Base-by-base conservation (phyloP, 2,113 vertebrate genomes). In the Cathartes aura region DNA sequence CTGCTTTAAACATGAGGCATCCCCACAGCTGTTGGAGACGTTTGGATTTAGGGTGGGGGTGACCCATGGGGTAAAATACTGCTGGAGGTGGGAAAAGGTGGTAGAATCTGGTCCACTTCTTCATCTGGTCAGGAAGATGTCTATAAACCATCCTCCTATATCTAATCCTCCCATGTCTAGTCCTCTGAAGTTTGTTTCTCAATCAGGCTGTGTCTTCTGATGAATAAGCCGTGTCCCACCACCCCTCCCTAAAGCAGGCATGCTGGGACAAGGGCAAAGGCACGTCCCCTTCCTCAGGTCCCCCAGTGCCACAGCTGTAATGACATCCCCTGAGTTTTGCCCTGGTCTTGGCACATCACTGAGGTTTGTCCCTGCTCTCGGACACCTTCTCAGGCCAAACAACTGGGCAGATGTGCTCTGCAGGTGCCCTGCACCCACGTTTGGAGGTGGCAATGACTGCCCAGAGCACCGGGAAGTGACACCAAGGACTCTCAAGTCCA, bases 371-470 rank as follows among this genome's bases (percentile, higher is more conserved):
- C 38, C 29, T 85, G 40, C 53, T 68, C n/a, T 67, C 0, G 0
- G 34, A 40, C 55, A 60, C 43, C 8, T 75, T 89, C 36, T n/a
- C 24, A 40, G 36, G 40, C 26, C 62, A 81, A 80, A 67, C 36
- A 52, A 26, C 30, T n/a, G 21, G 36, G 11, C 36, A 80, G 62
- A 56, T 52, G 18, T n/a, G 78, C 59, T 67, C 64, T 89, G n/a
- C 42, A 53, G 11, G 63, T 91, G 45, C 43, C 22, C 34, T 43
- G 60, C 58, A 73, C 22, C 5, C 20, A 40, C 0, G 0, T 58
- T 71, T 81, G 32, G 23, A 68, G 34, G 40, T 38, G 50, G 22
- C 27, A 91, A 15, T 23, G 30, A 53, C 34, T 1, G 1, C 27
- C 15, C 66, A 86, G 58, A 62, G 53, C n/a, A 38, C 27, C 3